Evolutionary conservation across 53 echinoderm and acorn worm genomes (phyloP).

Genomic region (Actinopyga echinites): DNA sequence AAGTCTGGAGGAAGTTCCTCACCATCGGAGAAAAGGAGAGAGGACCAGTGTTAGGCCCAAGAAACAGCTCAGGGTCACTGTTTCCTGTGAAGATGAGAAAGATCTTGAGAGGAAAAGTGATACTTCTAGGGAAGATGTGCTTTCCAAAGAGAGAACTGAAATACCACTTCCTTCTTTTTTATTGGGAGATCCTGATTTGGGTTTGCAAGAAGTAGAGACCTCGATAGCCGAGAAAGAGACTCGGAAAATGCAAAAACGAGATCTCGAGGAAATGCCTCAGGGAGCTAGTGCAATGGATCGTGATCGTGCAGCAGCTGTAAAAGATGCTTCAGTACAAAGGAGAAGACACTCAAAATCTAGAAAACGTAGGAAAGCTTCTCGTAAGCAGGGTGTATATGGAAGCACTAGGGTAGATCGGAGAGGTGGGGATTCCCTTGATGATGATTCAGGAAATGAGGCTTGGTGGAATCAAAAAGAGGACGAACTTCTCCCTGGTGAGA

Average conservation of each 20-base stretch:
- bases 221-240: neutral
- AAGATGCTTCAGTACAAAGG: neutral
- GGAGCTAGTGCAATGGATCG: slow-evolving; percentile 21
- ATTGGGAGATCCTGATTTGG: slow-evolving; percentile 8
- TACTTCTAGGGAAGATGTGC: neutral
- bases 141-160: neutral
- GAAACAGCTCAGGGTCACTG: neutral
- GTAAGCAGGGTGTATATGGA: neutral
- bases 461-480: slow-evolving; percentile 16
- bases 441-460: slow-evolving; percentile 23
- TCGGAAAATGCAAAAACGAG: neutral
- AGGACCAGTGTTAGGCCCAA: neutral
- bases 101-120: neutral
- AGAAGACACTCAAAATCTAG: slow-evolving; percentile 21
- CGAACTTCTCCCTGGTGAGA: neutral
- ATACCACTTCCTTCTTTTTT: slow-evolving; percentile 8
- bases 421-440: neutral
- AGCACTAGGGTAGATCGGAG: neutral
- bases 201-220: slow-evolving; percentile 1
- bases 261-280: neutral
- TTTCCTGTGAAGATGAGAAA: slow-evolving; percentile 30
- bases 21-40: slow-evolving; percentile 15
- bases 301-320: neutral
- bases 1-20: neutral
- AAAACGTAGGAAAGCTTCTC: slow-evolving; percentile 3